Evolutionary conservation across 2,797 vertebrate genomes (phyloP).

Genomic region (Rhinogobio ventralis): DNA sequence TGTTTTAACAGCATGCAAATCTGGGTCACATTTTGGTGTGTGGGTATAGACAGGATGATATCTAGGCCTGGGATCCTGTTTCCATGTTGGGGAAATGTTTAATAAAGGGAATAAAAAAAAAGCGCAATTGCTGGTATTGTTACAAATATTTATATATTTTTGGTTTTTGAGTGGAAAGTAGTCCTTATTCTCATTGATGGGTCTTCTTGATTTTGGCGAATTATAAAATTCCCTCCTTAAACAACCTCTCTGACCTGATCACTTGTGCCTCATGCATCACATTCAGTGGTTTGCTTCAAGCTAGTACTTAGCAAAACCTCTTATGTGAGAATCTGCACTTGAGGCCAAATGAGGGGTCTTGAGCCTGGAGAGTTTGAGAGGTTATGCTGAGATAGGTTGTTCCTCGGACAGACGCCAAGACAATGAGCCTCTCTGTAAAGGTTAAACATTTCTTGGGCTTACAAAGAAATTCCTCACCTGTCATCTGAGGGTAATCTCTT

Average conservation of each 20-base stretch:
- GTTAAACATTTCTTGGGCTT: constrained; percentile 49
- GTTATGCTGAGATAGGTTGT: constrained; percentile 23
- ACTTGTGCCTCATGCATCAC: background rate
- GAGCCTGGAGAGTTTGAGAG: constrained; percentile 49
- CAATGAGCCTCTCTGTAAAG: constrained; percentile 47
- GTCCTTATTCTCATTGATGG: background rate
- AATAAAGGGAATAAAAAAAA: constrained; percentile 5
- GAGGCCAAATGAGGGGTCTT: constrained; percentile 39
- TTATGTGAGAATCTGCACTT: constrained; percentile 3
- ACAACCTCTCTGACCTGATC: background rate
- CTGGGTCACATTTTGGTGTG: constrained; percentile 61
- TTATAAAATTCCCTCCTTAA: background rate
- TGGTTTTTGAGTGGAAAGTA: background rate
- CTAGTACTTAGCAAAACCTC: constrained; percentile 66
- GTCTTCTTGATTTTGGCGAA: background rate
- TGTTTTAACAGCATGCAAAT: constrained; percentile 81
- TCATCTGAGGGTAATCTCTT: constrained; percentile 48
- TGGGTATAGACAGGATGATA: constrained; percentile 58
- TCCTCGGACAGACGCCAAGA: constrained; percentile 41
- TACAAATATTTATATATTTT: background rate
- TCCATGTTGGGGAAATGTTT: constrained; percentile 12
- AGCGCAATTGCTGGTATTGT: background rate
- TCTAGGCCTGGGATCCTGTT: constrained; percentile 3
- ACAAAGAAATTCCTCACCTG: constrained; percentile 53
- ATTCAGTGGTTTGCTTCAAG: constrained; percentile 48